phyloP scores from a whole-genome alignment of 2,797 vertebrate genomes.

The Xiphophorus birchmanni region DNA sequence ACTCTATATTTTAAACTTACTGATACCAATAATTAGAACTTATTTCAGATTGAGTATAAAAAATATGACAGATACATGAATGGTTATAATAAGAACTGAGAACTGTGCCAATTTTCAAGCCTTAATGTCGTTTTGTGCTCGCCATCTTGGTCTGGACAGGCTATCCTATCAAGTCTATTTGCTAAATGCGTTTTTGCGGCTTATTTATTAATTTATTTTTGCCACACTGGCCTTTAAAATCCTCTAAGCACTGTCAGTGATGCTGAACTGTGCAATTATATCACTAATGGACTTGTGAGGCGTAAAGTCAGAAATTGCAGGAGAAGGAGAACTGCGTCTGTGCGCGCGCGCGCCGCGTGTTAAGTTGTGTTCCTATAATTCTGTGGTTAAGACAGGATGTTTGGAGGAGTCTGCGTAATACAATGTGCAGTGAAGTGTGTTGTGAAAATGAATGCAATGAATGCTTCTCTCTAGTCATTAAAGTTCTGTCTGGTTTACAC shows the following conservation, averaged over 20 bases:
- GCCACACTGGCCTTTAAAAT: conserved; percentile 31
- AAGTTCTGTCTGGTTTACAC: conserved; percentile 24
- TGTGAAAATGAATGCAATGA: conserved; percentile 7
- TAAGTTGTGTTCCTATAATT: conserved; percentile 1
- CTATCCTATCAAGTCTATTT: conserved; percentile 29
- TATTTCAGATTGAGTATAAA: background rate
- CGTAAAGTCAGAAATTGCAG: conserved; percentile 36
- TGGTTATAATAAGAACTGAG: background rate
- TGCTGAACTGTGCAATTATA: conserved; percentile 58
- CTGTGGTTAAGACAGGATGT: conserved; percentile 1
- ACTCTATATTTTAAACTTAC: background rate
- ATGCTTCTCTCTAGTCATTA: conserved; percentile 8
- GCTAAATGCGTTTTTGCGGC: conserved; percentile 20
- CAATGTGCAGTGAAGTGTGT: background rate
- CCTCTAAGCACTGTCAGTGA: conserved; percentile 25
- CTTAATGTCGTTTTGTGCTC: background rate
- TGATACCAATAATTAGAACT: background rate
- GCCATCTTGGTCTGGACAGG: conserved; percentile 4
- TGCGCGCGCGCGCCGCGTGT: background rate
- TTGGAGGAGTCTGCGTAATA: background rate
- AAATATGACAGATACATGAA: background rate
- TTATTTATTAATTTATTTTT: conserved; percentile 27
- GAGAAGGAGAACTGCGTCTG: conserved; percentile 44
- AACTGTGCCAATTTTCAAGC: background rate
- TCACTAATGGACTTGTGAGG: conserved; percentile 39